Evolutionary conservation across 2,113 vertebrate species (phyloP), one percentile per base, ranked within the genome.

Genomic region (Lanius collurio): DNA sequence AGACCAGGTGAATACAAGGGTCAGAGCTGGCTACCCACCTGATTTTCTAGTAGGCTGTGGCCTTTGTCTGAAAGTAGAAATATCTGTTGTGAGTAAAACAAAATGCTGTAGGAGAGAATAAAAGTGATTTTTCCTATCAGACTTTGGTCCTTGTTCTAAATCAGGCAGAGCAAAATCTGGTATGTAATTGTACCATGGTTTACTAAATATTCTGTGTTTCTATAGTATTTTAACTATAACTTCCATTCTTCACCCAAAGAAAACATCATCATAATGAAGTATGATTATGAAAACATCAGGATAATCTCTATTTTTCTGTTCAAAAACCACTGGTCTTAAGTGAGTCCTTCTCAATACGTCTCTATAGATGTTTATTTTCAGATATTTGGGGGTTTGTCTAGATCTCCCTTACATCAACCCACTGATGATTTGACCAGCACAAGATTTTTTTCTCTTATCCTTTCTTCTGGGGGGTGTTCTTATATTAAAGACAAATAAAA

Each of bases 341-440:
- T 52, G 52, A 52, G 8, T 6, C 49, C 2, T 8, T 90, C 35
- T 60, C 62, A 68, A 17, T 52, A 5, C 8, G 75, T 56, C 26
- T 49, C 53, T 85, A 0, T 27, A 6, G 26, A 59, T 6, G 3
- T 30, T 42, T 75, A 30, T 75, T 68, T 91, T 64, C 30, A 76
- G 20, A 17, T 56, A 71, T 64, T 31, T 83, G 37, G n/a, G 47
- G 15, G 10, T 62, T 26, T 78, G 5, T 41, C 49, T 81, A 52
- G 56, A 71, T 30, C 7, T 87, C 9, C 21, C 49, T 15, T 69
- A 11, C 8, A 49, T 46, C 23, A 76, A 47, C 8, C 11, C 20
- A 64, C 18, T 52, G 49, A 46, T 1, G 2, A 65, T 44, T 89
- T 9, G 4, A 60, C 9, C 0, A 0, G 16, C 15, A 64, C 2